phyloP scores from a whole-genome alignment of 2,113 vertebrate genomes.

The Sminthopsis crassicaudata region DNA sequence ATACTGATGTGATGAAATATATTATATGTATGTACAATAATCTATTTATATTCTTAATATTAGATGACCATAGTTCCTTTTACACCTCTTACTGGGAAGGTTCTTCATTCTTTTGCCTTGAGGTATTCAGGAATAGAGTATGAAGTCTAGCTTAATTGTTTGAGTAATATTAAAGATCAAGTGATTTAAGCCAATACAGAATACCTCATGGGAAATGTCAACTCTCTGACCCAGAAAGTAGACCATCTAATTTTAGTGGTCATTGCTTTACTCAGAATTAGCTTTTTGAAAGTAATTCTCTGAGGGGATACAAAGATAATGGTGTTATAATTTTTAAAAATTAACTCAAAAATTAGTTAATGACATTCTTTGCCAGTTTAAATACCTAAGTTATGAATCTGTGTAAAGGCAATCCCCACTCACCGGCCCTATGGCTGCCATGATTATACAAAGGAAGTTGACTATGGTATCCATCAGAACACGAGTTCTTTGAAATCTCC shows the following conservation, averaged over 20 bases:
- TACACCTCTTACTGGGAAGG: not conserved
- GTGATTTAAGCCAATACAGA: not conserved
- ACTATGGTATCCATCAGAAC: constrained; percentile 72
- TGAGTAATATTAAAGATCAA: not conserved
- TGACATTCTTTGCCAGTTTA: not conserved
- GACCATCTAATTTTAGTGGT: constrained; percentile 42
- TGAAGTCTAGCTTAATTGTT: not conserved
- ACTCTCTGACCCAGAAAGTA: constrained; percentile 40
- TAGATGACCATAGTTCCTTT: not conserved
- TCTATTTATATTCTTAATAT: not conserved
- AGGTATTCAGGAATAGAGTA: not conserved
- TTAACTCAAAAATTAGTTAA: constrained; percentile 29
- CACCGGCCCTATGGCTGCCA: constrained; percentile 82
- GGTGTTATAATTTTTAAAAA: constrained; percentile 48
- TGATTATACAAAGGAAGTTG: constrained; percentile 75
- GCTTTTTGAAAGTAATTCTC: constrained; percentile 55
- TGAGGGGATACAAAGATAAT: constrained; percentile 52
- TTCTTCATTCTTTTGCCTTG: not conserved
- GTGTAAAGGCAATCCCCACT: constrained; percentile 20
- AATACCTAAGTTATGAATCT: not conserved
- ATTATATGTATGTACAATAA: not conserved
- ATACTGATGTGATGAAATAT: not conserved
- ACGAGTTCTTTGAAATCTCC: constrained; percentile 85
- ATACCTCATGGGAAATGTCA: not conserved
- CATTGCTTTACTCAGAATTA: constrained; percentile 33